A percentile compares a stretch with the other conserved stretches of the same genome.
These are phyloP conservation scores for Vollenhovia emeryi DNA, from an alignment of 1,140 invertebrate species.

Conservation along the genomic window DNA sequence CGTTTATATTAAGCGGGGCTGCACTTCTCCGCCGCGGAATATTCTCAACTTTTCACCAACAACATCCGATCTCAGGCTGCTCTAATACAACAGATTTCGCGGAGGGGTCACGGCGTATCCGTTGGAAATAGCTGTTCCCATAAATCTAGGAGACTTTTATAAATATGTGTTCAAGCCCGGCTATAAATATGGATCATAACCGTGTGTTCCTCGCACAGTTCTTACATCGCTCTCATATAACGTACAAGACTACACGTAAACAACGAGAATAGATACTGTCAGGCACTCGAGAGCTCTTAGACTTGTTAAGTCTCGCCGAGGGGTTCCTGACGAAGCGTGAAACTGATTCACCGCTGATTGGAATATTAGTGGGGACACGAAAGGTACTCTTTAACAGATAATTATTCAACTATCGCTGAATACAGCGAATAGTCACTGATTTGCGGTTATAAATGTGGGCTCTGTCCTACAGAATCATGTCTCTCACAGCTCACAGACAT, in stretches of 20 bases:
- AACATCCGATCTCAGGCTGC: too few species aligned
- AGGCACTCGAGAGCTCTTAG: neutral
- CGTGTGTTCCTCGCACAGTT: neutral
- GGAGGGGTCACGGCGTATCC: neutral
- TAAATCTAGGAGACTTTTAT: slow-evolving; percentile 24
- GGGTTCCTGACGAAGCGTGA: neutral
- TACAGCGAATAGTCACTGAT: too few species aligned
- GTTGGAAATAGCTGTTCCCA: neutral
- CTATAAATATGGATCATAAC: slow-evolving; percentile 25
- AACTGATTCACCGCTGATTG: neutral
- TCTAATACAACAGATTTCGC: slow-evolving; percentile 3
- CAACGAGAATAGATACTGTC: neutral
- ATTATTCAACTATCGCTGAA: too few species aligned
- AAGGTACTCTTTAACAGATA: too few species aligned
- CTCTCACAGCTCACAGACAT: too few species aligned
- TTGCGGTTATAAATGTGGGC: too few species aligned
- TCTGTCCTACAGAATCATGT: too few species aligned
- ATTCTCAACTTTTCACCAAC: slow-evolving; percentile 5
- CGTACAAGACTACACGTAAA: neutral
- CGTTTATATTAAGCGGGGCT: neutral
- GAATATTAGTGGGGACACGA: neutral
- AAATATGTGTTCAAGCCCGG: slow-evolving; percentile 15
- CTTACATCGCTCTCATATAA: neutral
- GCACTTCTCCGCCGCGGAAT: neutral
- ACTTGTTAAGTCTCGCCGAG: neutral